These are phyloP conservation scores for Lytechinus pictus DNA, from an alignment of 35 echinoderm and acorn worm genomes.

Conservation along the genomic window DNA sequence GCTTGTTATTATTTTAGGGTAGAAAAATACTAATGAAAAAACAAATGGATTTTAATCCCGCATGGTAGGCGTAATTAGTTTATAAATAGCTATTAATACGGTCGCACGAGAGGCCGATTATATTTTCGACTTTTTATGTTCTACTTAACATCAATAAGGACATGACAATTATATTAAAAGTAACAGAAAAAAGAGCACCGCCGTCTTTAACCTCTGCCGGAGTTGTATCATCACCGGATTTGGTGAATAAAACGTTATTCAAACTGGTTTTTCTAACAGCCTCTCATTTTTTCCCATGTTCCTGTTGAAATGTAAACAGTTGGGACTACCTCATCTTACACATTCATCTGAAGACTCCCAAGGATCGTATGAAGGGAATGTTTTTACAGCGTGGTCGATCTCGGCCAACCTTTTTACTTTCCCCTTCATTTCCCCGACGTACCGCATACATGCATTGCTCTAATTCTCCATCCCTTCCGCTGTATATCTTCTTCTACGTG, in stretches of 20 bases:
- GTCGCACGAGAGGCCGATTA: too few relatives aligned
- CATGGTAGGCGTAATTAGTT: too few relatives aligned
- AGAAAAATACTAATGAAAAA: too few relatives aligned
- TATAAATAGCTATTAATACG: too few relatives aligned
- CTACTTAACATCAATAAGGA: too few relatives aligned
- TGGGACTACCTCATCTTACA: conserved; percentile 10
- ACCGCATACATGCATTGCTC: conserved; percentile 26
- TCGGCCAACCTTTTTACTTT: background rate
- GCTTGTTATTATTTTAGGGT: too few relatives aligned
- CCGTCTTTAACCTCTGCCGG: background rate
- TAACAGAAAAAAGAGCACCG: background rate
- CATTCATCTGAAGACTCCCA: background rate
- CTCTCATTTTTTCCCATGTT: background rate
- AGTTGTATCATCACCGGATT: background rate
- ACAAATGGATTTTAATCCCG: too few relatives aligned
- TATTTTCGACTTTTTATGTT: too few relatives aligned
- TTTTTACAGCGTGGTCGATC: conserved; percentile 17
- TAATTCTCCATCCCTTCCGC: background rate
- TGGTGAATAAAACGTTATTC: background rate
- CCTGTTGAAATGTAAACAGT: background rate
- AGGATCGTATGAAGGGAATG: background rate
- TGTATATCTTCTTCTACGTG: conserved; percentile 2
- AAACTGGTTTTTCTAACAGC: background rate
- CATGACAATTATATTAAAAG: background rate
- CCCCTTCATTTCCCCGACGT: background rate